These are phyloP conservation scores for Helostoma temminkii DNA, from an alignment of 2,797 vertebrate species.

Conservation along the genomic window DNA sequence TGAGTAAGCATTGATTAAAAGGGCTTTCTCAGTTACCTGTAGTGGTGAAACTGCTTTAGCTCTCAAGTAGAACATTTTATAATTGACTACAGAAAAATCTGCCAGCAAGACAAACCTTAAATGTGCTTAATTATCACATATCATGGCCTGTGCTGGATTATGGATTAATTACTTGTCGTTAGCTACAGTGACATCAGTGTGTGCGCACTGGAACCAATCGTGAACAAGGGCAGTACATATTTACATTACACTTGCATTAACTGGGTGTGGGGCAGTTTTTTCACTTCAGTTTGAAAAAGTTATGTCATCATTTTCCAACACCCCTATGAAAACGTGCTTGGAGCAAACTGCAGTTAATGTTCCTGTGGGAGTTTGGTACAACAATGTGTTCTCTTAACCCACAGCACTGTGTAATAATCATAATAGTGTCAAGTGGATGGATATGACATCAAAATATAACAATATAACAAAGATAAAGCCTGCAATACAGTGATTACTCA, in stretches of 20 bases:
- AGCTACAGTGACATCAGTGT: slow-evolving; percentile 5
- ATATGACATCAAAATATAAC: slow-evolving; percentile 12
- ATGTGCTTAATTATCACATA: slow-evolving; percentile 33
- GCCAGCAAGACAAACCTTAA: neutral
- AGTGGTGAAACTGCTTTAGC: neutral
- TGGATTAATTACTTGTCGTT: slow-evolving; percentile 38
- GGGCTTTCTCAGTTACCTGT: no score
- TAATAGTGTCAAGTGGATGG: slow-evolving; percentile 4
- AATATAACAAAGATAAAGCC: neutral
- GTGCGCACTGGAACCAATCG: neutral
- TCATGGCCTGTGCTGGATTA: slow-evolving; percentile 27
- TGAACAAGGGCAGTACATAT: neutral
- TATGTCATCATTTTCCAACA: neutral
- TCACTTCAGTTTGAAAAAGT: neutral
- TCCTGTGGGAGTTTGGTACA: no score
- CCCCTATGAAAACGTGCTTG: neutral
- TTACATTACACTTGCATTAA: neutral
- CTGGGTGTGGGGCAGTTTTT: neutral
- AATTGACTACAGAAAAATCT: slow-evolving; percentile 20
- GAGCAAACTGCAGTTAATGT: neutral
- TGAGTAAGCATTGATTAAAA: neutral
- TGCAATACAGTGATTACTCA: slow-evolving; percentile 20
- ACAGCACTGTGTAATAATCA: neutral
- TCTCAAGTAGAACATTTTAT: slow-evolving; percentile 17
- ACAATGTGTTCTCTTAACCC: neutral